phyloP scores from a whole-genome alignment of 2,797 vertebrate species.

The Sebastolobus alascanus region DNA sequence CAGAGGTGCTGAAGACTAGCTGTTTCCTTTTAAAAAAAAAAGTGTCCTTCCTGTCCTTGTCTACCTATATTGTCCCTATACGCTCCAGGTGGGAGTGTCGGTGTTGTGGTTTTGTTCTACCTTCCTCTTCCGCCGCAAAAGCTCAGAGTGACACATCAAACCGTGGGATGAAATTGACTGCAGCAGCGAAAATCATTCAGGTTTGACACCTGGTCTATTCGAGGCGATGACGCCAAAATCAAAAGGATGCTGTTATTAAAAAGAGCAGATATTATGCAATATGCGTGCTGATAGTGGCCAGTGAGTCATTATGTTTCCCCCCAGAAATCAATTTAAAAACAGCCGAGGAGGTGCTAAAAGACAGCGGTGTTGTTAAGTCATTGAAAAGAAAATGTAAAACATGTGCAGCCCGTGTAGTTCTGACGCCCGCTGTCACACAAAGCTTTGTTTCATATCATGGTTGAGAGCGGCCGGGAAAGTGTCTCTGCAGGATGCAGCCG shows the following conservation, averaged over 20 bases:
- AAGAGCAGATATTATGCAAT: not conserved
- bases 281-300: not conserved
- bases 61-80: constrained; percentile 15
- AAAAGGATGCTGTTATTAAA: not conserved
- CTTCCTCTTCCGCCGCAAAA: constrained; percentile 33
- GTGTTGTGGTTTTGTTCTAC: constrained; percentile 30
- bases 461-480: constrained; percentile 57
- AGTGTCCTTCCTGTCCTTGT: constrained; percentile 13
- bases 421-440: constrained; percentile 57
- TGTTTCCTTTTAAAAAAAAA: constrained; percentile 16
- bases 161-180: constrained; percentile 28
- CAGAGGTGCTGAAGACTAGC: constrained; percentile 11
- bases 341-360: not conserved
- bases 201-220: constrained; percentile 8
- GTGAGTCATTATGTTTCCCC: constrained; percentile 5
- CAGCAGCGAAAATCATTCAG: constrained; percentile 21
- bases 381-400: constrained; percentile 25
- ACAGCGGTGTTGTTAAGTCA: not conserved
- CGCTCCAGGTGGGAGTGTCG: constrained; percentile 48
- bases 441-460: constrained; percentile 69
- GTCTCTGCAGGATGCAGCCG: constrained; percentile 61
- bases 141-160: constrained; percentile 22
- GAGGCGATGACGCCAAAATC: not conserved
- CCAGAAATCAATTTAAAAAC: constrained; percentile 18
- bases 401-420: constrained; percentile 19